Evolutionary conservation across 2,113 vertebrate genomes (phyloP), one percentile per base, ranked within the genome.

Genomic region (Bubalus kerabau): DNA sequence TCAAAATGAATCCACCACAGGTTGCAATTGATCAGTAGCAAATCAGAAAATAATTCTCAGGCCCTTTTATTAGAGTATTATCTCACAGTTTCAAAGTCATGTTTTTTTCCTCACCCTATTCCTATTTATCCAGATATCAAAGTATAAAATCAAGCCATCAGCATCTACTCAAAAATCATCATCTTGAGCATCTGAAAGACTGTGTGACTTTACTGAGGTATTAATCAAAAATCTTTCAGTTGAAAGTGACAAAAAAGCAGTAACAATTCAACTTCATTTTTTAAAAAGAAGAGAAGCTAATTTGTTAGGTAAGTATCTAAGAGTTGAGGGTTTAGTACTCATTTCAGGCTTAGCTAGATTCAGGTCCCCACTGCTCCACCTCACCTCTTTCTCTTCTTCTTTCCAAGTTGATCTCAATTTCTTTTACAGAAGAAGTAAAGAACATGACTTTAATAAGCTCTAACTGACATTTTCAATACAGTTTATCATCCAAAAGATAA

Each of bases 21-120:
- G 36, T 36, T 4, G 6, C 14, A 64, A 82, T 56, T n/a, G 84
- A 1, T 80, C 46, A 96, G 36, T 26, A 30, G 28, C 16, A 82
- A 96, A 93, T 46, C 19, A 48, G n/a, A 94, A 96, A 96, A 94
- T 78, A 96, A 80, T 96, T 97, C 57, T 86, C 86, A 94, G 43
- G 2, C 2, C 10, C 24, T 93, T 71, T 89, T 48, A 62, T 76
- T 83, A 88, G 13, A 28, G 10, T 28, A 59, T 23, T 60, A 19
- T 80, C 57, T 91, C 36, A 54, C 16, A 95, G 67, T 57, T 96
- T 96, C 78, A 82, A 52, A 89, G n/a, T 24, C 46, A 32, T 48
- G 2, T 86, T 82, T 67, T 43, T 43, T 36, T 97, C 92, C 59
- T 78, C 43, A 93, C 85, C 26, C 56, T 67, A 88, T 50, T 60